These are phyloP conservation scores for Rhynchophorus ferrugineus DNA, from an alignment of 1,140 invertebrate species.

Conservation along the genomic window DNA sequence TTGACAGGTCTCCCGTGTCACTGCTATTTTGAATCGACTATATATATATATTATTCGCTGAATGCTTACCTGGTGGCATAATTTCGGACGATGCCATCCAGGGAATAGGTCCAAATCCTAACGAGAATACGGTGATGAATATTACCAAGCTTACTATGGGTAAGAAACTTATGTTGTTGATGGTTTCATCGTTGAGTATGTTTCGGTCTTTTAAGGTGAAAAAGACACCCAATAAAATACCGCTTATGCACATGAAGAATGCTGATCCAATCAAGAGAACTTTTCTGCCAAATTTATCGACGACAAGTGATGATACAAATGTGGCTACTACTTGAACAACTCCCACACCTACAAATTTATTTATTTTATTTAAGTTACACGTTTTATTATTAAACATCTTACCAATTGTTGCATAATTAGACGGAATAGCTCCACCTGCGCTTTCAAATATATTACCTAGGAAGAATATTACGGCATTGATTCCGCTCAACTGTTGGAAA, in stretches of 20 bases:
- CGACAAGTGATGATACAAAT: slow-evolving; percentile 52
- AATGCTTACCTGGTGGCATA: slow-evolving; percentile 50
- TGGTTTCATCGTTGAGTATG: slow-evolving; percentile 20
- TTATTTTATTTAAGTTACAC: neutral
- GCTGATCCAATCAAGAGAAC: slow-evolving; percentile 61
- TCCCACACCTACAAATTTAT: slow-evolving; percentile 47
- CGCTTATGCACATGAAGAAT: slow-evolving; percentile 54
- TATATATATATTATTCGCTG: no score
- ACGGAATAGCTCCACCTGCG: slow-evolving; percentile 39
- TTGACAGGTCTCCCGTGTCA: no score
- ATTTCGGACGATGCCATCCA: slow-evolving; percentile 73
- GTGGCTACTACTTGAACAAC: slow-evolving; percentile 67
- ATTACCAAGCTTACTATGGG: slow-evolving; percentile 64
- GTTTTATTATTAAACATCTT: no score
- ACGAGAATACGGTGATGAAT: slow-evolving; percentile 70
- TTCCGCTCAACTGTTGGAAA: slow-evolving; percentile 59
- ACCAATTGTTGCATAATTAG: slow-evolving; percentile 57
- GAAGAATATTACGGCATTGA: slow-evolving; percentile 57
- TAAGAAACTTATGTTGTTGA: slow-evolving; percentile 46
- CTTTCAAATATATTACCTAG: slow-evolving; percentile 43
- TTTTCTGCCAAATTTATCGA: slow-evolving; percentile 62
- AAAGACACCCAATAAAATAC: slow-evolving; percentile 59
- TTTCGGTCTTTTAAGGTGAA: slow-evolving; percentile 48
- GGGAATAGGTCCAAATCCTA: slow-evolving; percentile 76
- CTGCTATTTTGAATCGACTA: no score